These are phyloP conservation scores for Pterocles gutturalis DNA, from an alignment of 2,113 vertebrate species.

Conservation along the genomic window DNA sequence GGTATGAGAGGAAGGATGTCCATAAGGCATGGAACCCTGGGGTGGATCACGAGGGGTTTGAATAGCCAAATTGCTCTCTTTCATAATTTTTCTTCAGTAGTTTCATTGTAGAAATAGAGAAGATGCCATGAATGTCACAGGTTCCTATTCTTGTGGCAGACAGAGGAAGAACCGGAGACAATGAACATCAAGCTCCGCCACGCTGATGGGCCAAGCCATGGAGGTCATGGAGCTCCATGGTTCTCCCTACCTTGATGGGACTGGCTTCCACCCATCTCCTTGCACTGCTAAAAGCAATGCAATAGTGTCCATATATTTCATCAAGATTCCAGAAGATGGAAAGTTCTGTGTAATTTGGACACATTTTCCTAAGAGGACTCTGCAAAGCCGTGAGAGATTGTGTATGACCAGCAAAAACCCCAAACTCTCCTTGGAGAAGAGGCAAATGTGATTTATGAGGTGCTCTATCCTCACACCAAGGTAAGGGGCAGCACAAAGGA, in stretches of 20 bases:
- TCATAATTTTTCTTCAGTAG: neutral
- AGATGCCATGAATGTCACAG: neutral
- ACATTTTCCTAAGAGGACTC: neutral
- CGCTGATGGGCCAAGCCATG: rapidly evolving
- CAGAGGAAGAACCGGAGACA: neutral
- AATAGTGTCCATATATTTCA: neutral
- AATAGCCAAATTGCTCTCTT: neutral
- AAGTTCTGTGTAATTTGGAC: rapidly evolving
- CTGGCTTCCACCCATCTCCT: neutral
- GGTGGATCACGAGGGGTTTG: neutral
- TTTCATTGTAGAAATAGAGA: neutral
- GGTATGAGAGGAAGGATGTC: neutral
- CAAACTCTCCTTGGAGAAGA: neutral
- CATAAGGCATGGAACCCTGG: neutral
- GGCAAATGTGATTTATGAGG: neutral
- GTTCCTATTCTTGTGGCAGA: neutral
- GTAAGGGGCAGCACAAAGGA: neutral
- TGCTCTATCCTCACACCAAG: neutral
- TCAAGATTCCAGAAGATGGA: rapidly evolving
- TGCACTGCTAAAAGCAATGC: neutral
- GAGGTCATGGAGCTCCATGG: neutral
- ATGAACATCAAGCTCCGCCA: neutral
- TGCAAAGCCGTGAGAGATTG: neutral
- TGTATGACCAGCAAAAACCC: neutral
- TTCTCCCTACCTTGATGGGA: neutral